phyloP scores from a whole-genome alignment of 1,140 invertebrate genomes.

The Forficula auricularia region DNA sequence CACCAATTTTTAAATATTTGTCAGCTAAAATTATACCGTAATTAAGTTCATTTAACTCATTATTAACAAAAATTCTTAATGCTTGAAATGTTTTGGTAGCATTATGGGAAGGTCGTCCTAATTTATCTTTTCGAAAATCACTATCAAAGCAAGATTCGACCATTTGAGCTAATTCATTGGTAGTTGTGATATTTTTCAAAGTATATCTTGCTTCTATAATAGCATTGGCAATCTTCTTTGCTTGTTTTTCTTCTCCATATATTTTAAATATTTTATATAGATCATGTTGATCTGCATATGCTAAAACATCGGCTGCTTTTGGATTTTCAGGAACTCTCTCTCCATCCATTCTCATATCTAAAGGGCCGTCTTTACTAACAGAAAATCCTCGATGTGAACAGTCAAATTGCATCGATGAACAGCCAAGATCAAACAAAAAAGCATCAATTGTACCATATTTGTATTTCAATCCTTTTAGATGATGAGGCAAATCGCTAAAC shows the following conservation, averaged over 20 bases:
- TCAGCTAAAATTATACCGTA: slow-evolving; percentile 66
- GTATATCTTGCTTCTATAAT: slow-evolving; percentile 74
- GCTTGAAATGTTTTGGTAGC: slow-evolving; percentile 92
- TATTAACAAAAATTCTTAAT: slow-evolving; percentile 87
- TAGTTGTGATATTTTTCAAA: slow-evolving; percentile 63
- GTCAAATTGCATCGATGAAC: slow-evolving; percentile 90
- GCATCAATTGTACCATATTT: slow-evolving; percentile 55
- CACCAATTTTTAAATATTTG: slow-evolving; percentile 56
- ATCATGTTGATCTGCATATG: slow-evolving; percentile 55
- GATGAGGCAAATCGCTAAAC: slow-evolving; percentile 66
- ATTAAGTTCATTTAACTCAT: slow-evolving; percentile 92
- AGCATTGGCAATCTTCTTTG: slow-evolving; percentile 70
- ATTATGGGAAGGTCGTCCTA: slow-evolving; percentile 54
- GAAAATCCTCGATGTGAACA: slow-evolving; percentile 66
- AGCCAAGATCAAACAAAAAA: slow-evolving; percentile 85
- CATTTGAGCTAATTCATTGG: slow-evolving; percentile 62
- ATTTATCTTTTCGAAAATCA: slow-evolving; percentile 42
- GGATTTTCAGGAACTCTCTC: slow-evolving; percentile 44
- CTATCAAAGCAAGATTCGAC: slow-evolving; percentile 45
- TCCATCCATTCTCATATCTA: slow-evolving; percentile 94
- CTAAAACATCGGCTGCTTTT: slow-evolving; percentile 73
- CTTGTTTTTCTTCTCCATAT: slow-evolving; percentile 81
- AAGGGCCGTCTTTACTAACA: slow-evolving; percentile 59
- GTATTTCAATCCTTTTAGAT: slow-evolving; percentile 42
- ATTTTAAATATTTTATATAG: slow-evolving; percentile 66